Evolutionary conservation across 92 coral and sea anemone genomes (phyloP).

Genomic region (Parazoanthus atlanticus): DNA sequence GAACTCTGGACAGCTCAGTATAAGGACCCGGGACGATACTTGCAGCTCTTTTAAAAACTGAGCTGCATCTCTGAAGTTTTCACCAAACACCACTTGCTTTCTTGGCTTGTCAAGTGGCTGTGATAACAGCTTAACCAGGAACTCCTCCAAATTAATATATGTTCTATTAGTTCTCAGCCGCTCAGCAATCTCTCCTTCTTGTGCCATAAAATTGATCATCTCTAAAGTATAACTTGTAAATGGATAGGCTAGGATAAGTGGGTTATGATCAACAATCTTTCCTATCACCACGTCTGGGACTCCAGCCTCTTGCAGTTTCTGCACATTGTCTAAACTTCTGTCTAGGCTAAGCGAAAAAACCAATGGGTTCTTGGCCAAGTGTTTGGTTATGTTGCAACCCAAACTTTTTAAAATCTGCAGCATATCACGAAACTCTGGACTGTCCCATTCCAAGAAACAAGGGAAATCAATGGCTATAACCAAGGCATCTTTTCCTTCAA

Average conservation of each 20-base stretch:
- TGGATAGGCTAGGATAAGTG: conserved; percentile 78
- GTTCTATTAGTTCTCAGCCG: conserved; percentile 41
- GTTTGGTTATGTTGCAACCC: conserved; percentile 78
- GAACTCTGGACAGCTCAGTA: conserved; percentile 79
- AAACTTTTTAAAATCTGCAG: conserved; percentile 67
- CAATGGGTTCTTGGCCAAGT: conserved; percentile 76
- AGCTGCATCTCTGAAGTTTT: conserved; percentile 72
- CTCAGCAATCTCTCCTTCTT: conserved; percentile 37
- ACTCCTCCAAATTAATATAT: conserved; percentile 46
- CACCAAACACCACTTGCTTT: conserved; percentile 70
- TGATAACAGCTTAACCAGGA: conserved; percentile 55
- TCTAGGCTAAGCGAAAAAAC: conserved; percentile 74
- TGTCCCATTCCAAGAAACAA: conserved; percentile 70
- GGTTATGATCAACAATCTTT: conserved; percentile 71
- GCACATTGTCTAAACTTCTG: conserved; percentile 66
- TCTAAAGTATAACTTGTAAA: conserved; percentile 58
- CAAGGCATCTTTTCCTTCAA: conserved; percentile 77
- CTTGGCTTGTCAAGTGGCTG: conserved; percentile 81
- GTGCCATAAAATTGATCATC: conserved; percentile 51
- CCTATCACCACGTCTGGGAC: conserved; percentile 71
- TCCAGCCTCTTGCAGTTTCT: conserved; percentile 66
- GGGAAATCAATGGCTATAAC: conserved; percentile 80
- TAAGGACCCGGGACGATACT: conserved; percentile 77
- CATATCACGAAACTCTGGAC: conserved; percentile 62
- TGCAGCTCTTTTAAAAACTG: conserved; percentile 83